Evolutionary conservation across 2,888 invertebrate genomes (phyloP).

Genomic region (Lepetodrilus schrolli): DNA sequence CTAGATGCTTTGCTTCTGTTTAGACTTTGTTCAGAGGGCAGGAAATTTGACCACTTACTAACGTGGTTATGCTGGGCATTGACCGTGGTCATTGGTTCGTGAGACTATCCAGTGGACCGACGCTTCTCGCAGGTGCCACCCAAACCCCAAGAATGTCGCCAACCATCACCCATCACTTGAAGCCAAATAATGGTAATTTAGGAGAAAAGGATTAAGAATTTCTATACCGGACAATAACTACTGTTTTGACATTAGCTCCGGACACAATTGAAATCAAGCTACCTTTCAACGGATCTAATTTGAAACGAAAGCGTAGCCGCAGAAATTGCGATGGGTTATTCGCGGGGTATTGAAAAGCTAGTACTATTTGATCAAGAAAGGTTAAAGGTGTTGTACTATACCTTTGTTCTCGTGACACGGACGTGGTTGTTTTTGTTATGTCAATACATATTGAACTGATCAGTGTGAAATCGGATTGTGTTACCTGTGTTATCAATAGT

Average conservation of each 20-base stretch:
- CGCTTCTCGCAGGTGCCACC: neutral
- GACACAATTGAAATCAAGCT: constrained; percentile 12
- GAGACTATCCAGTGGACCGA: neutral
- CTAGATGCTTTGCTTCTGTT: neutral
- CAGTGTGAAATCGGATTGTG: neutral
- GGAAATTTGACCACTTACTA: constrained; percentile 23
- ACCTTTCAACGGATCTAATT: constrained; percentile 6
- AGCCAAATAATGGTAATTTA: neutral
- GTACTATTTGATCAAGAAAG: neutral
- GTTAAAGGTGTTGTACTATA: neutral
- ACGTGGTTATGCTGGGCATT: constrained; percentile 1
- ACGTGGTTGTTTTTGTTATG: neutral
- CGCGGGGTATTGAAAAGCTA: neutral
- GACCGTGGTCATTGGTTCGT: constrained; percentile 1
- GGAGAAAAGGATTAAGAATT: neutral
- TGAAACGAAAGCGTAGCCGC: neutral
- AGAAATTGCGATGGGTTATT: neutral
- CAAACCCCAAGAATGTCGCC: neutral
- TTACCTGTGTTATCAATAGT: no score
- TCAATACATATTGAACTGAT: neutral
- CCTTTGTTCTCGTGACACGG: neutral
- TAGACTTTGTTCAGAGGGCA: neutral
- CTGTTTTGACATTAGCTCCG: constrained; percentile 2
- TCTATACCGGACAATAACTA: neutral
- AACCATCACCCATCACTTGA: neutral